Percentiles rank a stretch among this genome's conserved stretches.
phyloP scores from a whole-genome alignment of 2,888 invertebrate genomes.

The Drosophila greeni region DNA sequence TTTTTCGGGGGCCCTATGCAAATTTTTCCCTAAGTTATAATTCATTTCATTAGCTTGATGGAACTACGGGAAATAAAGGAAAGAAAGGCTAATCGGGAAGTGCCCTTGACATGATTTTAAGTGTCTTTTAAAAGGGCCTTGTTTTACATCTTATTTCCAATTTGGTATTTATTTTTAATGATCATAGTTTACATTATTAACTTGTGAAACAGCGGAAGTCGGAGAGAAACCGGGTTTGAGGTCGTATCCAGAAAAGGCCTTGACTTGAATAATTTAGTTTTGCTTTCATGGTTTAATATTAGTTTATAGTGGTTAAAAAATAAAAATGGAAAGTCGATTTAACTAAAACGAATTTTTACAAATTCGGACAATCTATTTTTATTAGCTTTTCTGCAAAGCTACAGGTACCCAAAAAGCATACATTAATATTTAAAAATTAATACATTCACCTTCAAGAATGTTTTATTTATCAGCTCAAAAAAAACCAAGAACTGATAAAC shows the following conservation, averaged over 20 bases:
- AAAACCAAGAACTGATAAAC: too few species aligned
- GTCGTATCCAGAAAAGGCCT: neutral
- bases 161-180: constrained; percentile 6
- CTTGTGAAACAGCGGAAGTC: constrained; percentile 1
- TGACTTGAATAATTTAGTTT: neutral
- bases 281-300: neutral
- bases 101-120: constrained; percentile 11
- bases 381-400: neutral
- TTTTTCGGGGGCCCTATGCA: constrained; percentile 52
- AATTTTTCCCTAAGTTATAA: constrained; percentile 57
- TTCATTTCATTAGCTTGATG: constrained; percentile 48
- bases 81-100: constrained; percentile 9
- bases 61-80: constrained; percentile 5
- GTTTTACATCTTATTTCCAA: constrained; percentile 2
- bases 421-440: too few species aligned
- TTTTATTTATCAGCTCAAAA: too few species aligned
- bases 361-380: too few species aligned
- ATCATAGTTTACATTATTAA: neutral
- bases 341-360: neutral
- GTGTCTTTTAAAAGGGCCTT: neutral
- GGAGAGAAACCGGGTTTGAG: neutral
- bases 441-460: too few species aligned
- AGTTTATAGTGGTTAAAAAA: neutral
- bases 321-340: neutral
- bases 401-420: too few species aligned